Base-by-base conservation (phyloP, 2,113 vertebrate genomes). In the Symphodus melops region DNA sequence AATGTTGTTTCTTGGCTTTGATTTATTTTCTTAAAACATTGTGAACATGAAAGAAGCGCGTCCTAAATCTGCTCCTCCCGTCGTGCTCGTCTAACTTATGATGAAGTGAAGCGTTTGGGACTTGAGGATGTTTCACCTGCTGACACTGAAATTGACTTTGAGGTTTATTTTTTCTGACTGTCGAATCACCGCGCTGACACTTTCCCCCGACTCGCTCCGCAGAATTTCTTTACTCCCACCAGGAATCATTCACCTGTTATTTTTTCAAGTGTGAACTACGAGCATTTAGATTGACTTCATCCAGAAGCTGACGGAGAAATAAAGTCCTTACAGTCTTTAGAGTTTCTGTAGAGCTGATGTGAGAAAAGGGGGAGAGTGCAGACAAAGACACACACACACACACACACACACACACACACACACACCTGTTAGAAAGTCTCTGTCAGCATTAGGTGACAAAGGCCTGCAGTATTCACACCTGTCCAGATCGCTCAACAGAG, bases 391-490 rank as follows among this genome's bases (percentile, higher is more conserved):
- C 28, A 33, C 28, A 33, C 28, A 33, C 28, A 33, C 28, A 33
- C 28, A 33, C 28, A 44, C 42, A 44, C 42, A 44, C 42, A 44
- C 42, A 44, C 42, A 14, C 46, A 48, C 46, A 48, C 61, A 53
- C 64, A 52, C 71, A 78, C 87, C 79, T 82, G 85, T 81, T 79
- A 80, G 80, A 80, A 51, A 42, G 20, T 21, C 58, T 79, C 73
- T 67, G 68, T 80, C 86, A 83, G 82, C 82, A 71, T 53, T 77
- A 52, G 66, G 75, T 78, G 80, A 85, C 86, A 68, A 80, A 67
- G 72, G 76, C 63, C 58, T 68, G 79, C 73, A 58, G 76, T 44
- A 64, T 57, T 77, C 82, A 81, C 88, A 88, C 79, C 79, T 88
- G 83, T 88, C 86, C 17, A 13, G 9, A 84, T 75, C 68, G 36